phyloP scores from a whole-genome alignment of 2,888 invertebrate species.

The Hyalella azteca region DNA sequence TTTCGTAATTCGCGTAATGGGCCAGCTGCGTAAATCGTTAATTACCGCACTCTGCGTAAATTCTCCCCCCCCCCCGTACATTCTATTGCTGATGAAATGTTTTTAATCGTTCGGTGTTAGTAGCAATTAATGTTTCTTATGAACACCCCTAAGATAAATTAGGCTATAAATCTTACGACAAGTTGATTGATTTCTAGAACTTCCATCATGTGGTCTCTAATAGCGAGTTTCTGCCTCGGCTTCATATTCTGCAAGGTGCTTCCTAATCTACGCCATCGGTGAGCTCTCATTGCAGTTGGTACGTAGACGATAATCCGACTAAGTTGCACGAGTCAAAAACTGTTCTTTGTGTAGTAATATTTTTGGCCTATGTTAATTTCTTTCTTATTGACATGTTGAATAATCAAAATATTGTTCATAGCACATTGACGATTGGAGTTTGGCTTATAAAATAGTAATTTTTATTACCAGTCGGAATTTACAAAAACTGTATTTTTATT shows the following conservation, averaged over 20 bases:
- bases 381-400: neutral
- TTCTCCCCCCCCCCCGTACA: no score
- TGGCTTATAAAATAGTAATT: neutral
- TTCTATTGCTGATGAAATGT: no score
- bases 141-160: no score
- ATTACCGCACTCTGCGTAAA: no score
- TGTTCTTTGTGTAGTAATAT: neutral
- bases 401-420: neutral
- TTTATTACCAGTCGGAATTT: no score
- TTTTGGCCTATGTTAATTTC: neutral
- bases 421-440: neutral
- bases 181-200: neutral
- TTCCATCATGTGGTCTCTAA: constrained; percentile 2
- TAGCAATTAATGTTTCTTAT: no score
- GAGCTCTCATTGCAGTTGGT: neutral
- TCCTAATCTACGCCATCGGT: neutral
- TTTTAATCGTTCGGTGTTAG: no score
- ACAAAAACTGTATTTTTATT: no score
- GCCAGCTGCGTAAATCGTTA: no score
- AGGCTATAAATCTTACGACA: neutral
- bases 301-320: neutral
- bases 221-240: neutral
- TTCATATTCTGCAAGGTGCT: neutral
- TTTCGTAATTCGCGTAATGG: no score
- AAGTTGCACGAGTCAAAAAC: neutral